Evolutionary conservation across 2,113 vertebrate species (phyloP).

Genomic region (Aix galericulata): DNA sequence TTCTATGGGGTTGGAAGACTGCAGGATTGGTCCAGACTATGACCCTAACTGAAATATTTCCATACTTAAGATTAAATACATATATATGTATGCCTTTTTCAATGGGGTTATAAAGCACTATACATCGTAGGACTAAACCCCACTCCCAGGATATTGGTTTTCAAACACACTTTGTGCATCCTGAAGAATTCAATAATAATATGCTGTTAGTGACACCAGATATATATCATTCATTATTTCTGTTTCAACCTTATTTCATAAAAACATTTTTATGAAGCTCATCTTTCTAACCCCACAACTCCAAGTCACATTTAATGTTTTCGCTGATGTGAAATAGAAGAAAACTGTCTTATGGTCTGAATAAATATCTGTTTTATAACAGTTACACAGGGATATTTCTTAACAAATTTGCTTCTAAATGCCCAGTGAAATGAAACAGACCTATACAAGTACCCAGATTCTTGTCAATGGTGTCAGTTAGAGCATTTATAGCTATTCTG

Average conservation of each 20-base stretch:
- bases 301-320: neutral
- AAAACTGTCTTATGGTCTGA: neutral
- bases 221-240: neutral
- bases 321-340: neutral
- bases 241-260: slow-evolving; percentile 17
- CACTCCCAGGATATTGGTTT: neutral
- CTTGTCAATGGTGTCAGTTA: neutral
- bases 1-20: neutral
- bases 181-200: neutral
- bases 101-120: neutral
- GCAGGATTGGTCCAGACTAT: neutral
- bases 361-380: neutral
- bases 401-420: neutral
- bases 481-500: neutral
- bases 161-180: neutral
- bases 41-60: neutral
- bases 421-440: neutral
- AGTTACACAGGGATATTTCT: neutral
- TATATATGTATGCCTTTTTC: neutral
- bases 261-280: slow-evolving; percentile 26
- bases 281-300: neutral
- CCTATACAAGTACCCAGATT: neutral
- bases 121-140: neutral
- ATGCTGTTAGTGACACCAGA: neutral
- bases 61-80: neutral